Base-by-base conservation (phyloP, 2,113 vertebrate genomes). In the Esox niger region DNA sequence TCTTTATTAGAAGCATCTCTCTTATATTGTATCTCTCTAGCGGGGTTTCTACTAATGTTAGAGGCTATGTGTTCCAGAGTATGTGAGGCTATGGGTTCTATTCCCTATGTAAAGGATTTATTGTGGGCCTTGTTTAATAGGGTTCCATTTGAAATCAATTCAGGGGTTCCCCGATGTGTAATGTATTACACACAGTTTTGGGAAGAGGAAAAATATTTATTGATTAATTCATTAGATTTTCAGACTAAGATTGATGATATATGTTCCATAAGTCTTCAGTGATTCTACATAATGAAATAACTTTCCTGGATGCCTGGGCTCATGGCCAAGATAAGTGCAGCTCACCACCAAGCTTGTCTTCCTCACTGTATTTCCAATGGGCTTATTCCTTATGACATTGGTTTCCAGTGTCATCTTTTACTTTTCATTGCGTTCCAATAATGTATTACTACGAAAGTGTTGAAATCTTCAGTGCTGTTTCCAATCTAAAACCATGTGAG, bases 391-490 rank as follows among this genome's bases (percentile, higher is more conserved):
- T 38, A 5, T 38, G 35, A 38, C 35, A 11, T 38, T 38, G 35
- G 35, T 38, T 38, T 38, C 5, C 47, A 27, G 31, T 25, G 13
- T 27, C 61, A 62, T 20, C 47, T 54, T 26, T 62, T 3, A 21
- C 23, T 35, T 26, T 67, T 57, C 17, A 35, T 57, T 59, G 15
- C n/a, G 13, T n/a, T 31, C 43, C 57, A 60, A 55, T 54, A 62
- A 54, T 62, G 31, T 38, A 20, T 62, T 35, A 62, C 60, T 62
- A 59, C 27, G 31, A 30, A 13, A 27, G 56, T 59, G 56, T 30
- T 30, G 56, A 59, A 31, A 59, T 57, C 23, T 57, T 57, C 7
- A 57, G 15, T 25, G 55, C 27, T 59, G 27, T 59, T 49, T 21
- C n/a, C 47, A 6, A 49, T 49, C 20, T n/a, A 6, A 49, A 49